Base-by-base conservation (phyloP, 1,140 invertebrate species). In the Batillaria attramentaria region DNA sequence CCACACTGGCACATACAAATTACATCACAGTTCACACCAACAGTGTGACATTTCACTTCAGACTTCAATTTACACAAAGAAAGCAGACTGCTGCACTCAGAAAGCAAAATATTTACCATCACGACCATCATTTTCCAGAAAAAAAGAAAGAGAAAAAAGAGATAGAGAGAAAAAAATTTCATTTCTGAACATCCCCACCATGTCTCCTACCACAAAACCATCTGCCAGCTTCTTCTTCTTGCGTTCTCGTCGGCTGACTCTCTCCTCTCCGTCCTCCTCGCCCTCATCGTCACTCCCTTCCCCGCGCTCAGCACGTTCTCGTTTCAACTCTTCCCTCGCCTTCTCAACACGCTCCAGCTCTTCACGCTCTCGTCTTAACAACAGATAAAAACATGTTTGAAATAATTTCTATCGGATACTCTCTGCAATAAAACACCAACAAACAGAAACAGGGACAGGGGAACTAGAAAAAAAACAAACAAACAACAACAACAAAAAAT, bases 331-430 rank as follows among this genome's bases (percentile, higher is more conserved):
- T 46, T 84, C 83, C 50, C 84, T 79, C 2, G 86, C 86, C 66
- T 83, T 85, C 75, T 86, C 81, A 39, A 88, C 79, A 35, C 85
- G 79, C 73, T 85, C 87, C 62, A 81, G 80, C 72, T 88, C 87
- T 35, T 88, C 87, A 28, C 82, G 82, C 13, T 77, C 66, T 66
- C 81, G 80, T 41, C 85, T 88, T 46, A 33, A 84, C 77, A 60
- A 20, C 20, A 78, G 70, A 69, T 20, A 60, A 50, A 73, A 1
- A 79, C 28, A 62, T 13, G 57, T 8, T 13, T 66, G 62, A n/a
- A 13, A n/a, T n/a, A n/a, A n/a, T n/a, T n/a, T n/a, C n/a, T n/a
- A n/a, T n/a, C n/a, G n/a, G n/a, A n/a, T n/a, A 10, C 13, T 28
- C n/a, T 62, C 10, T 62, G 57, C 57, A 62, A 1, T 13, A 13